Base-by-base conservation (phyloP, 35 echinoderm and acorn worm species). In the Anneissia japonica region DNA sequence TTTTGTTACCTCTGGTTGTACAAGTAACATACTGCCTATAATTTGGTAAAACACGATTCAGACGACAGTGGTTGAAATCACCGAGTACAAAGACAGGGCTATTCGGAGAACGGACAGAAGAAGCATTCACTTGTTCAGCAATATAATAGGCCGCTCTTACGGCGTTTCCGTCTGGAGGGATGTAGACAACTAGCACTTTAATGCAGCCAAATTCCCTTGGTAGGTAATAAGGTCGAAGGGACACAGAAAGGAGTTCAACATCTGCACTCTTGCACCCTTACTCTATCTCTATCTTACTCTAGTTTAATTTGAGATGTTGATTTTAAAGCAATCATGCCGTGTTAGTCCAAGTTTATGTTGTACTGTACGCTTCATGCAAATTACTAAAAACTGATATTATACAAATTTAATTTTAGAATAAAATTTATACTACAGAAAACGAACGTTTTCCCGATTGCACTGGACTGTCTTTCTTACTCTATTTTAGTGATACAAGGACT, bases 1-100 rank as follows among this genome's bases (percentile, higher is more conserved):
- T 74, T 37, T 35, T 55, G 37, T 82, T 73, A 30, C 28, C 77
- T 30, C 86, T 77, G 0, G 86, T 88, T 35, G 45, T 40, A 21
- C 45, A 88, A 6, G 86, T 81, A 12, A 88, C 40, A 40, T 64
- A 81, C 31, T 88, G 86, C 45, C 81, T 80, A 35, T 38, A 81
- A 56, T 88, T 34, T 32, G 86, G 86, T 0, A 77, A 39, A 13
- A 35, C 9, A 34, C 46, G 79, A 32, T 35, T 81, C 32, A 88
- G 16, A 16, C 46, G 35, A 30, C 86, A 77, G 31, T 81, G 76
- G 38, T 88, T 88, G 46, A 88, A 88, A 74, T 88, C 86, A 37
- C 86, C 78, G 30, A 80, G 77, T 26, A 81, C 76, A 72, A 81
- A 41, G 31, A 88, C 31, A 14, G 79, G 79, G 16, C 33, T 51